Base-by-base conservation (phyloP, 2,113 vertebrate genomes). In the Balaeniceps rex region DNA sequence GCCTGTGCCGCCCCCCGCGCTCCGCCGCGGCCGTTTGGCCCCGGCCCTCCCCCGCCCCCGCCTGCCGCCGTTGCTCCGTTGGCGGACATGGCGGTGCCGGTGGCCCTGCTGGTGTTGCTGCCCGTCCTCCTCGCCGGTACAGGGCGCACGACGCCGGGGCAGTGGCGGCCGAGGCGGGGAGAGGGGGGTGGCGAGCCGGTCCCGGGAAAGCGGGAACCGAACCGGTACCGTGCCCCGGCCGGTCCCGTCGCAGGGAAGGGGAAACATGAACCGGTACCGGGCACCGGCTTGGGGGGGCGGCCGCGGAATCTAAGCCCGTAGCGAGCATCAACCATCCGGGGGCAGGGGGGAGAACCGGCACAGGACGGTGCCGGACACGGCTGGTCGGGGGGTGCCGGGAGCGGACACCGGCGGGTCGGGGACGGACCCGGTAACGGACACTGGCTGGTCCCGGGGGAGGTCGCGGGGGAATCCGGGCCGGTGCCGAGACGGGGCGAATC, bases 111-210 rank as follows among this genome's bases (percentile, higher is more conserved):
- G 76, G 5, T 93, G 66, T 34, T 96, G 55, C 79, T 94, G 70
- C 60, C 91, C 26, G 26, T 31, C 2, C 72, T 96, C 9, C 64
- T 96, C 40, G 55, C 78, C 34, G 96, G 96, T 96, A 94, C 66
- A 5, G 57, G 16, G 23, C 5, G 26, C 47, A 19, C 47, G 33
- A 65, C 17, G 22, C 14, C 21, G 47, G 60, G 57, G 25, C 36
- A 4, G 51, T 3, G 68, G 18, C 9, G 33, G 40, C 7, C 12
- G 8, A 7, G 77, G 36, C 12, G 4, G 7, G 12, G 19, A 21
- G 12, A 29, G 21, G 26, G 29, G 46, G 18, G 46, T 17, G 46
- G 3, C 7, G 22, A 34, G 47, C 13, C 13, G 5, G 16, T 46
- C 9, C 19, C 9, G 29, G 44, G 85, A 19, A 29, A 16, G 42